Base-by-base conservation (phyloP, 1,140 invertebrate genomes). In the Harlomillsia oculata region DNA sequence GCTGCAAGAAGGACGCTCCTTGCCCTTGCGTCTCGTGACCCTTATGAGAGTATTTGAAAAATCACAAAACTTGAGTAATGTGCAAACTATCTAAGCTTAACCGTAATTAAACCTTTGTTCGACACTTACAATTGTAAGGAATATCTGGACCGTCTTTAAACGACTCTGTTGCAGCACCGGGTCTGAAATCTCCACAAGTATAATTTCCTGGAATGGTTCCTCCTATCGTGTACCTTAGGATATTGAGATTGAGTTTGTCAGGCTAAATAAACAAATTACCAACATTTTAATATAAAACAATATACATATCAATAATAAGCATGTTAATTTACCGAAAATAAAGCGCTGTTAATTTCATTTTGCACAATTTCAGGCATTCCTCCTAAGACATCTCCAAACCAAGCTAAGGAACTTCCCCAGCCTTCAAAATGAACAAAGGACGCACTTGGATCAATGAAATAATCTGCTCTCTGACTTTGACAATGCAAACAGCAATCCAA, bases 161-260 rank as follows among this genome's bases (percentile, higher is more conserved):
- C 0, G 55, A 55, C 49, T 64, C 62, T 13, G 62, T 64, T 5
- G 58, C 62, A 16, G 20, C 62, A 20, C 62, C 62, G 16, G 34
- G n/a, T 20, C 62, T 13, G 21, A 44, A 64, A 1, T 1, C 3
- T 3, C 62, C 62, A 49, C 62, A 64, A 5, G 34, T 46, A 21
- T 37, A 43, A 14, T 57, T 20, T 29, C 59, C 59, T 5, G 43
- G 59, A 5, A 52, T 58, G 5, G 62, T 64, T 8, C 62, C 62
- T 5, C 62, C 62, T 29, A 64, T 64, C 18, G 53, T 53, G 25
- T 64, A 64, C 5, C 62, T 50, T 20, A 64, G 23, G 20, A 64
- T 58, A 20, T 64, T 64, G 6, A 64, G 23, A 46, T 64, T 64
- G 18, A 64, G 28, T 44, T 51, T 50, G 3, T 58, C 59, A 5